Percentiles rank a stretch among this genome's conserved stretches.
Evolutionary conservation across 2,797 vertebrate genomes (phyloP).

Genomic region (Melanogrammus aeglefinus): DNA sequence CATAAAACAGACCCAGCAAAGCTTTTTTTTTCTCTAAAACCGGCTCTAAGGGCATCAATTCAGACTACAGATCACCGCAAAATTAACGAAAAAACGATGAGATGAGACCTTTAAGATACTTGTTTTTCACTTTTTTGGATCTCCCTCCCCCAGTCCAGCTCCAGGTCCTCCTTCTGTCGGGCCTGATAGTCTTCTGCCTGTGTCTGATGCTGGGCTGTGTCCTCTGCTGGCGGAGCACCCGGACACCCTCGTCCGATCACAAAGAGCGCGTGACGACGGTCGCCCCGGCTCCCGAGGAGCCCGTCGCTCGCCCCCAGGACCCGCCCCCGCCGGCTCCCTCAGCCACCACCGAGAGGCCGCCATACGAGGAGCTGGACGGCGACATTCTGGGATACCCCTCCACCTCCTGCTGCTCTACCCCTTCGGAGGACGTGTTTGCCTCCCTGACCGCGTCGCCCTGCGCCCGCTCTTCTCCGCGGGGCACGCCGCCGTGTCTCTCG

Average conservation of each 20-base stretch:
- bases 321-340: constrained; percentile 21
- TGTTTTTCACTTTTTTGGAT: constrained; percentile 23
- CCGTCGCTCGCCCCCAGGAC: constrained; percentile 31
- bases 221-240: constrained; percentile 68
- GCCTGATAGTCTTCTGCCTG: constrained; percentile 73
- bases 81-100: too few relatives aligned
- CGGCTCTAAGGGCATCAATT: too few relatives aligned
- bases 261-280: constrained; percentile 44
- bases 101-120: neutral
- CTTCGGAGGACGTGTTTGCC: constrained; percentile 47
- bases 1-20: too few relatives aligned
- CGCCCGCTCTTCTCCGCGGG: constrained; percentile 30
- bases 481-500: constrained; percentile 36
- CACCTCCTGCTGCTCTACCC: constrained; percentile 50
- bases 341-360: constrained; percentile 42
- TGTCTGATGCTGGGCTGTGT: constrained; percentile 74
- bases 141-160: constrained; percentile 70
- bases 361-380: constrained; percentile 62
- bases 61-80: too few relatives aligned
- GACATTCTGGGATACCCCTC: constrained; percentile 62
- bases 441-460: constrained; percentile 22
- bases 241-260: constrained; percentile 28
- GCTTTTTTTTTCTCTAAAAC: too few relatives aligned
- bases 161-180: constrained; percentile 75
- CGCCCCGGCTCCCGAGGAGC: constrained; percentile 26